Base-by-base conservation (phyloP, 2,888 invertebrate species). In the Aspidiotus rigidus region DNA sequence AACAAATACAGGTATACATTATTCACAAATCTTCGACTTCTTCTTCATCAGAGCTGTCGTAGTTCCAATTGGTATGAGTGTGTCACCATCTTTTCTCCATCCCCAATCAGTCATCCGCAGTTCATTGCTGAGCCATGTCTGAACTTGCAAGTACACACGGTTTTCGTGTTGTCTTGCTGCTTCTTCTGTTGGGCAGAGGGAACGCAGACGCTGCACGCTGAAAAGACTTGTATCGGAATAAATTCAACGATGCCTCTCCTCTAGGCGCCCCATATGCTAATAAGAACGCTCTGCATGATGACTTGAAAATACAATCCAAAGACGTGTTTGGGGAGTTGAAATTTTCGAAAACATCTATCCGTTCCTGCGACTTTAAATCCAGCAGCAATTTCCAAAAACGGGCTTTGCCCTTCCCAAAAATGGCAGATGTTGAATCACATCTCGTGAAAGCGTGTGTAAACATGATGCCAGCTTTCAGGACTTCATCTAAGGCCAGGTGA, bases 121-220 rank as follows among this genome's bases (percentile, higher is more conserved):
- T 42, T 73, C 28, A 62, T 72, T 72, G 28, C 73, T 73, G 62
- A 72, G 72, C 74, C 73, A 75, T 62, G 62, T 72, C 69, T 74
- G 74, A 61, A 76, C 73, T 73, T 75, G 74, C 66, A 73, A 72
- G 64, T 73, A 75, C 13, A 72, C 72, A 39, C 74, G 73, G 66
- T 73, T 74, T 39, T 61, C 63, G 73, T 76, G 76, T 73, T 76
- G 74, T 64, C 70, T 62, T 53, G 73, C 74, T 71, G 75, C 72
- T 2, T 40, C 42, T 7, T 13, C 41, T 39, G 55, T 64, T 13
- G 54, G 64, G n/a, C 40, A 41, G 0, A 55, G 15, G 17, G 10
- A 57, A 49, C 44, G 44, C 49, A 17, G 49, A 55, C 15, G 11
- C 44, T 28, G 59, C 13, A 54, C 57, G 42, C 28, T 57, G 49